phyloP scores from a whole-genome alignment of 2,113 vertebrate species.

The Chamaea fasciata region DNA sequence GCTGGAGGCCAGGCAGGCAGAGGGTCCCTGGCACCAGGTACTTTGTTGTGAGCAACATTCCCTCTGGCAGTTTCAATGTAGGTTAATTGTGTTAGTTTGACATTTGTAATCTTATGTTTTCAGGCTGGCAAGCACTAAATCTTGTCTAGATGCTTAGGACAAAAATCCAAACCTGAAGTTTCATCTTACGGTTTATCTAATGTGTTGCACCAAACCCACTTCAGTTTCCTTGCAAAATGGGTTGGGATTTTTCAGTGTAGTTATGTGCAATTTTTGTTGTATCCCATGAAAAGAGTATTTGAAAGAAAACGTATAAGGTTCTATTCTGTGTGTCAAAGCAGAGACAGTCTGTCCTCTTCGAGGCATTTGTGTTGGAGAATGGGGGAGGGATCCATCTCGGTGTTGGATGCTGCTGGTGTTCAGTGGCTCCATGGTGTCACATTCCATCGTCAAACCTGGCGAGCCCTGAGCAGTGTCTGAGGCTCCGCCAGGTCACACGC shows the following conservation, averaged over 20 bases:
- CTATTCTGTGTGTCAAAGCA: background rate
- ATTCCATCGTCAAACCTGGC: background rate
- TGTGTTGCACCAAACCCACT: background rate
- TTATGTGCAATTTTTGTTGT: slow-evolving; percentile 56
- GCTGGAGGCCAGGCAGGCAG: background rate
- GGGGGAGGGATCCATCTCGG: background rate
- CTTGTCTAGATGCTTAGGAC: background rate
- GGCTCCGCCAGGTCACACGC: background rate
- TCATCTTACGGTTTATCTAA: background rate
- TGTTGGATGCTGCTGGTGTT: background rate
- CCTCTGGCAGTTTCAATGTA: background rate
- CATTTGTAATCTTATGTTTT: background rate
- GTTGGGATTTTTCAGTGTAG: background rate
- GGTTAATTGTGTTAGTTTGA: background rate
- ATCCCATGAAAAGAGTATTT: background rate
- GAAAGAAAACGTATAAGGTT: background rate
- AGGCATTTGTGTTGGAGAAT: background rate
- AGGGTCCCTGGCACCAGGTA: background rate
- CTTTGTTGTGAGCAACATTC: background rate
- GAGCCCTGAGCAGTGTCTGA: background rate
- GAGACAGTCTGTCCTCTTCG: background rate
- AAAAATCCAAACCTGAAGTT: background rate
- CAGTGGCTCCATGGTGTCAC: background rate
- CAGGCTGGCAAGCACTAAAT: background rate
- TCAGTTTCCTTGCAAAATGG: background rate